Conservation (phyloP, 30 jellyfish, hydroid and myxozoan species). For the Mastigias papua region DNA sequence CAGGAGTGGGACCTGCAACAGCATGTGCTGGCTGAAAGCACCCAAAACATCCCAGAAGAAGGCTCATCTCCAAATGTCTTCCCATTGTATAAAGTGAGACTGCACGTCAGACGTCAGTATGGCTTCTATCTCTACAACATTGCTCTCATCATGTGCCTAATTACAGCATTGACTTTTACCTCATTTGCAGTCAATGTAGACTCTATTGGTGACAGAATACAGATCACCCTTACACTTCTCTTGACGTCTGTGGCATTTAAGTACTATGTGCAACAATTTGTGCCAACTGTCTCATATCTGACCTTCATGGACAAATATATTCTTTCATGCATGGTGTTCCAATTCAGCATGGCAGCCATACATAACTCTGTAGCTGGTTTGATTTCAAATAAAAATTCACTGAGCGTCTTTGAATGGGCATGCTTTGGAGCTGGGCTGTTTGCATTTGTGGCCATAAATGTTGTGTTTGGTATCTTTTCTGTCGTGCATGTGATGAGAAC, state of each 20-base stretch:
- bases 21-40: constrained; percentile 53
- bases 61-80: constrained; percentile 52
- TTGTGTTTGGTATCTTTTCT: constrained; percentile 46
- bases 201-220: constrained; percentile 67
- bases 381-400: constrained; percentile 6
- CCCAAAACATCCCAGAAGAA: constrained; percentile 51
- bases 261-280: constrained; percentile 68
- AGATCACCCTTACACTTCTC: constrained; percentile 59
- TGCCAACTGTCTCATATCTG: constrained; percentile 74
- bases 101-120: constrained; percentile 69
- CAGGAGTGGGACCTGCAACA: constrained; percentile 63
- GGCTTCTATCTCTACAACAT: constrained; percentile 55
- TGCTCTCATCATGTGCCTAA: constrained; percentile 67
- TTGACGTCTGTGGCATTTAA: constrained; percentile 73
- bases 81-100: constrained; percentile 57
- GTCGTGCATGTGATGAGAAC: constrained; percentile 7
- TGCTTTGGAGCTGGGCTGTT: constrained; percentile 34
- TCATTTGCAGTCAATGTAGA: constrained; percentile 69
- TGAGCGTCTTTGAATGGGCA: constrained; percentile 44
- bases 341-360: constrained; percentile 60
- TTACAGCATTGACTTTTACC: constrained; percentile 62
- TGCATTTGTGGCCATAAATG: constrained; percentile 36
- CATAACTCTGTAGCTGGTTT: constrained; percentile 70
- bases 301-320: constrained; percentile 58
- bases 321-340: constrained; percentile 61